Evolutionary conservation across 2,888 invertebrate species (phyloP), one percentile per base, ranked within the genome.

Genomic region (Amphipyra berbera): DNA sequence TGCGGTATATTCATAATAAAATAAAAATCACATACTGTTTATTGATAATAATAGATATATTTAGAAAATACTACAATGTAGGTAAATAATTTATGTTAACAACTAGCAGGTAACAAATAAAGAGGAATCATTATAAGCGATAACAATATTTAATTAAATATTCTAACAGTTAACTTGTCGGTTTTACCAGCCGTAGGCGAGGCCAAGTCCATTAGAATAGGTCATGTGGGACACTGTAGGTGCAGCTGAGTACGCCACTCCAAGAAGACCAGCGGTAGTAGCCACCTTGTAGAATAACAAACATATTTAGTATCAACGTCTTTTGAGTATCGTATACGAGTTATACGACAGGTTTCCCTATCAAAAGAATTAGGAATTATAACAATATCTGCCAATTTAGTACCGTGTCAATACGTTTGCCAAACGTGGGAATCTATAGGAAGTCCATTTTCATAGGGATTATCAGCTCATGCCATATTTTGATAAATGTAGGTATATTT

Each of bases 141-240:
- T 67, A 71, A 78, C 53, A 73, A 50, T 54, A 35, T 62, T 61
- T 50, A 52, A 67, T 68, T 79, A 76, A 50, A 68, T 62, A 73
- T 40, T 59, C 59, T 68, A 70, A 50, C 47, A 63, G 35, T 53
- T 45, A 48, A 38, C 46, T 27, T 13, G 46, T 42, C 6, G 13
- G 3, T 44, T 85, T 90, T 95, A 96, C 95, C 95, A 96, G 70
- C 92, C 90, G 84, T 96, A 96, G 13, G 91, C 90, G 35, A 95
- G 83, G n/a, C 96, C 96, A 38, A 95, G 90, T 74, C 95, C 95
- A 78, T 95, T 95, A 59, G 93, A 87, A 88, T 96, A 96, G 46
- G 94, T 94, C 94, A 96, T 95, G 86, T 96, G 96, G n/a, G 96
- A 95, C 1, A 96, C 96, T 13, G 95, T 93, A 9, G 96, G 95